These are phyloP conservation scores for Oryzaephilus surinamensis DNA, from an alignment of 1,140 invertebrate species.

Conservation along the genomic window DNA sequence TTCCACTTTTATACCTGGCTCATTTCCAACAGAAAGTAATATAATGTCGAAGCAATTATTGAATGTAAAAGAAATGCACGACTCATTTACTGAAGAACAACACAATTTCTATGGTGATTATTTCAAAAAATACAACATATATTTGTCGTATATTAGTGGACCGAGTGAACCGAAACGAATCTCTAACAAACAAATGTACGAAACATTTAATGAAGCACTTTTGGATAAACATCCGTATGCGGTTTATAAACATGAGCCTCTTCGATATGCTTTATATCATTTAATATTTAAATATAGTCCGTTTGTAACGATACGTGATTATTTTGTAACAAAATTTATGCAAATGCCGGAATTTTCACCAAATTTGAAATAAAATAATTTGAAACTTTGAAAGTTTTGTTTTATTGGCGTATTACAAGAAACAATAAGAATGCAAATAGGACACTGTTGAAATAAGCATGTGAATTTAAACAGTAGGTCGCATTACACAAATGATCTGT, in stretches of 20 bases:
- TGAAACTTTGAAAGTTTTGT: too few relatives aligned
- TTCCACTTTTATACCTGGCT: slow-evolving; percentile 63
- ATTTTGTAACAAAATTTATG: slow-evolving; percentile 43
- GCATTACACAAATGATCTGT: too few relatives aligned
- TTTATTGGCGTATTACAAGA: too few relatives aligned
- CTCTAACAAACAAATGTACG: slow-evolving; percentile 38
- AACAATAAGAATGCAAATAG: too few relatives aligned
- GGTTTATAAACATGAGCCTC: slow-evolving; percentile 45
- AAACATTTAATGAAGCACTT: slow-evolving; percentile 43
- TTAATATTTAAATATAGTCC: slow-evolving; percentile 42
- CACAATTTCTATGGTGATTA: slow-evolving; percentile 43
- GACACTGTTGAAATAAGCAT: too few relatives aligned
- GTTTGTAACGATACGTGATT: slow-evolving; percentile 39
- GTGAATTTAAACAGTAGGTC: too few relatives aligned
- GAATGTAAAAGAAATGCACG: slow-evolving; percentile 43
- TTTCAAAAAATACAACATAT: slow-evolving; percentile 43
- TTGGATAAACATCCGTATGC: slow-evolving; percentile 38
- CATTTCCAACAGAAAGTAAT: slow-evolving; percentile 45
- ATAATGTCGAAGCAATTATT: slow-evolving; percentile 42
- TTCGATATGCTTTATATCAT: slow-evolving; percentile 41
- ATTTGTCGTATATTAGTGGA: slow-evolving; percentile 38
- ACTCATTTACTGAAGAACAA: slow-evolving; percentile 41
- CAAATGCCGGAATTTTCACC: slow-evolving; percentile 37
- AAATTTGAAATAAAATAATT: background rate
- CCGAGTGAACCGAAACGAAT: slow-evolving; percentile 34